Percentiles rank a stretch among this genome's conserved stretches.
These are phyloP conservation scores for Sycophaga agraensis DNA, from an alignment of 1,140 invertebrate species.

Conservation along the genomic window DNA sequence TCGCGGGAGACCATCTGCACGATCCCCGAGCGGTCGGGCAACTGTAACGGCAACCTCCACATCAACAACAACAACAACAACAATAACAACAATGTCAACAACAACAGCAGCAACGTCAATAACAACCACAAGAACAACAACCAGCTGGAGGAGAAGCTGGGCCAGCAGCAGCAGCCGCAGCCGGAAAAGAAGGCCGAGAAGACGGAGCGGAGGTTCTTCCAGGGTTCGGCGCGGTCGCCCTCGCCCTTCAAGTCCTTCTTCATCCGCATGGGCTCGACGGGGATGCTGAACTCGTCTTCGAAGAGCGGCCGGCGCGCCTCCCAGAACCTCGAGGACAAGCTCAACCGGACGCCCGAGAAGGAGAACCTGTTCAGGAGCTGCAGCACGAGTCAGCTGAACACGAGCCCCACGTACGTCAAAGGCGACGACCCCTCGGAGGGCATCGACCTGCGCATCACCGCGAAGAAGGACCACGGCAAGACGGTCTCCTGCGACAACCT, in stretches of 20 bases:
- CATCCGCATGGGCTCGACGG: constrained; percentile 73
- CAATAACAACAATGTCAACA: constrained; percentile 36
- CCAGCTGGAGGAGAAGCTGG: too few relatives aligned
- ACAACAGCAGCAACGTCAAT: background rate
- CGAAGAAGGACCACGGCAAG: constrained; percentile 39
- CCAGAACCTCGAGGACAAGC: constrained; percentile 41
- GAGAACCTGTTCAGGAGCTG: constrained; percentile 71
- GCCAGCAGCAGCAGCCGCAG: too few relatives aligned
- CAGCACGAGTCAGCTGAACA: constrained; percentile 71
- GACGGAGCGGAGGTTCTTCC: constrained; percentile 53
- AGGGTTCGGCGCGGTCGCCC: constrained; percentile 60
- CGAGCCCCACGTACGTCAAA: constrained; percentile 71
- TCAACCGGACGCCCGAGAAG: constrained; percentile 41
- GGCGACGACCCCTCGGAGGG: constrained; percentile 78
- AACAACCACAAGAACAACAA: too few relatives aligned
- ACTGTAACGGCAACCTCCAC: constrained; percentile 45
- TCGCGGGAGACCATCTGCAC: constrained; percentile 60
- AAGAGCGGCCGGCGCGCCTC: constrained; percentile 51
- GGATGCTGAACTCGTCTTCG: constrained; percentile 68
- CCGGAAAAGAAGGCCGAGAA: constrained; percentile 52
- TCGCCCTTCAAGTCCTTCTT: constrained; percentile 73
- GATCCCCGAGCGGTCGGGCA: constrained; percentile 39
- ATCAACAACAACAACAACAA: constrained; percentile 43
- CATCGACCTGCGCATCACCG: constrained; percentile 63
- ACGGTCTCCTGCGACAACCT: constrained; percentile 53